These are phyloP conservation scores for Apodemus sylvaticus DNA, from an alignment of 2,113 vertebrate species.

Conservation along the genomic window DNA sequence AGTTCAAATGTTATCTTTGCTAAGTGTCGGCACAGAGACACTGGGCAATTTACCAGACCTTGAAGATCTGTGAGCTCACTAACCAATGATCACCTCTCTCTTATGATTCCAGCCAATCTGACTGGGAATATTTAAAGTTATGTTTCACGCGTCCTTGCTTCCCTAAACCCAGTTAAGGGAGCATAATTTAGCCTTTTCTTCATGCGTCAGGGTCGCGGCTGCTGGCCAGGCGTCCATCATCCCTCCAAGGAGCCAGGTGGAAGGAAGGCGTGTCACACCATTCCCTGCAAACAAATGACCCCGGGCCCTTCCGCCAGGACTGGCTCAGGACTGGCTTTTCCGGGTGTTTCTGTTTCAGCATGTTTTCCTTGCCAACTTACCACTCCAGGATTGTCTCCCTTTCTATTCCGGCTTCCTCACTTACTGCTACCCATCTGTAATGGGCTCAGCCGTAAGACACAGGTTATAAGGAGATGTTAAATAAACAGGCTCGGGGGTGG, in stretches of 20 bases:
- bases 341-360: neutral
- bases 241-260: neutral
- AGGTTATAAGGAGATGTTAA: neutral
- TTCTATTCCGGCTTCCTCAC: neutral
- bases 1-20: neutral
- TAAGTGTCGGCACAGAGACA: neutral
- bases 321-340: neutral
- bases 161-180: constrained; percentile 12
- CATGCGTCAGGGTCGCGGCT: constrained; percentile 46
- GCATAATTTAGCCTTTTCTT: constrained; percentile 31
- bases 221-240: constrained; percentile 28
- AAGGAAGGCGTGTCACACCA: neutral
- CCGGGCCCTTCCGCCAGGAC: neutral
- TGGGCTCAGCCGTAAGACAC: neutral
- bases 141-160: neutral
- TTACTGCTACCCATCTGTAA: neutral
- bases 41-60: neutral
- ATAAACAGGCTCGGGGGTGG: neutral
- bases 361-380: neutral
- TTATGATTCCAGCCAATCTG: neutral
- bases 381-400: neutral
- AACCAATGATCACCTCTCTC: neutral
- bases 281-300: neutral
- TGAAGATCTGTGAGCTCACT: neutral
- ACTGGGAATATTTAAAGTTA: constrained; percentile 20